Evolutionary conservation across 2,797 vertebrate genomes (phyloP).

Genomic region (Lerista edwardsae): DNA sequence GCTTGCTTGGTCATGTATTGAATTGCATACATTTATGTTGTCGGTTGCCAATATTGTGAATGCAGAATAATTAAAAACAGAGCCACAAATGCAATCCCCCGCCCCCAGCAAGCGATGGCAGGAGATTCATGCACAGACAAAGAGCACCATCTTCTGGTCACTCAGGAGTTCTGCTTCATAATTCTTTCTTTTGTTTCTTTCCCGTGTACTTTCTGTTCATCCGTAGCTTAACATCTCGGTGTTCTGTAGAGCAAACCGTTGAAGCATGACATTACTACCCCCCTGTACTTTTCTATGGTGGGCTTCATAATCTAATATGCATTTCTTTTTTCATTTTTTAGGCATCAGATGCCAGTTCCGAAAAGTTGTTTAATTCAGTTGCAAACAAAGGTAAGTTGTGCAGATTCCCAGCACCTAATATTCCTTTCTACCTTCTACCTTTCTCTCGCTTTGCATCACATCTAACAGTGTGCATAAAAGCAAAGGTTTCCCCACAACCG

Average conservation of each 20-base stretch:
- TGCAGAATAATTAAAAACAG: constrained; percentile 44
- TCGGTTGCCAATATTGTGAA: constrained; percentile 62
- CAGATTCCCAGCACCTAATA: constrained; percentile 21
- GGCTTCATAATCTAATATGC: constrained; percentile 26
- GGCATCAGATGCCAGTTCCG: constrained; percentile 95
- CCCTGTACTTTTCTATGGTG: neutral
- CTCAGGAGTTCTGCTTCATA: neutral
- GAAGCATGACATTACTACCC: too few relatives aligned
- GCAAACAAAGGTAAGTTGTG: constrained; percentile 92
- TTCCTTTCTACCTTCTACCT: neutral
- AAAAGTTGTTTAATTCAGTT: constrained; percentile 94
- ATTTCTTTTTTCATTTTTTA: constrained; percentile 70
- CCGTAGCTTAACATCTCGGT: neutral
- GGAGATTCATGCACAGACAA: constrained; percentile 71
- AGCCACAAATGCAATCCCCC: constrained; percentile 18
- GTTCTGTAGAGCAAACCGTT: neutral
- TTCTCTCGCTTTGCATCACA: neutral
- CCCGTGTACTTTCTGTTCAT: neutral
- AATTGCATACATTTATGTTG: constrained; percentile 49
- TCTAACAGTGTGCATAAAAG: neutral
- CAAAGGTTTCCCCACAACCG: too few relatives aligned
- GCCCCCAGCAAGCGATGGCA: constrained; percentile 48
- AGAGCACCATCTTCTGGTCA: constrained; percentile 90
- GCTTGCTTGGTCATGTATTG: constrained; percentile 38
- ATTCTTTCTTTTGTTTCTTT: neutral